Evolutionary conservation across 2,888 invertebrate species (phyloP).

Genomic region (Stenodema calcarata): DNA sequence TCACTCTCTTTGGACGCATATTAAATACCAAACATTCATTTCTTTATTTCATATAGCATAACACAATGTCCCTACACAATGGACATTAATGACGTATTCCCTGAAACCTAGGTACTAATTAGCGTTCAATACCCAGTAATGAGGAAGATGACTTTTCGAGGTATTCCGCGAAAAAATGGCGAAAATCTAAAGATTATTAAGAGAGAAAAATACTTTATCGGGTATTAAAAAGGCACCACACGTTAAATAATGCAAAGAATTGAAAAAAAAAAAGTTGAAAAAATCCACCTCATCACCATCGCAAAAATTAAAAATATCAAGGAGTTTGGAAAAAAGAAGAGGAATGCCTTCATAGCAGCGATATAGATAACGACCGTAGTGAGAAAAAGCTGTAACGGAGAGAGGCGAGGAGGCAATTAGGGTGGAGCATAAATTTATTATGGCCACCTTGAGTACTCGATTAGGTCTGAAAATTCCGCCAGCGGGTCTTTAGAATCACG

Average conservation of each 20-base stretch:
- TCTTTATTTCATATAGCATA: too few relatives aligned
- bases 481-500: constrained; percentile 38
- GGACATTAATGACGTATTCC: too few relatives aligned
- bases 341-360: not conserved
- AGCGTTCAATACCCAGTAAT: too few relatives aligned
- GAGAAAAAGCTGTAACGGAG: constrained; percentile 11
- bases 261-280: not conserved
- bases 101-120: too few relatives aligned
- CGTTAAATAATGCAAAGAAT: not conserved
- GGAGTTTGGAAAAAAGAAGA: not conserved
- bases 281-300: not conserved
- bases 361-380: constrained; percentile 41
- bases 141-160: too few relatives aligned
- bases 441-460: constrained; percentile 45
- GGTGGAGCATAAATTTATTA: constrained; percentile 39
- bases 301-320: constrained; percentile 34
- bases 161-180: too few relatives aligned
- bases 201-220: too few relatives aligned
- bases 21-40: not conserved
- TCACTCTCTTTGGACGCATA: not conserved
- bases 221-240: not conserved
- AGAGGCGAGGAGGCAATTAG: constrained; percentile 36
- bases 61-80: too few relatives aligned
- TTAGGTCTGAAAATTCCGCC: constrained; percentile 32
- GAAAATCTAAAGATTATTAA: not conserved